A percentile compares a stretch with the other conserved stretches of the same genome.
Conservation (phyloP, 2,888 invertebrate genomes). For the Stenotaenia linearis region DNA sequence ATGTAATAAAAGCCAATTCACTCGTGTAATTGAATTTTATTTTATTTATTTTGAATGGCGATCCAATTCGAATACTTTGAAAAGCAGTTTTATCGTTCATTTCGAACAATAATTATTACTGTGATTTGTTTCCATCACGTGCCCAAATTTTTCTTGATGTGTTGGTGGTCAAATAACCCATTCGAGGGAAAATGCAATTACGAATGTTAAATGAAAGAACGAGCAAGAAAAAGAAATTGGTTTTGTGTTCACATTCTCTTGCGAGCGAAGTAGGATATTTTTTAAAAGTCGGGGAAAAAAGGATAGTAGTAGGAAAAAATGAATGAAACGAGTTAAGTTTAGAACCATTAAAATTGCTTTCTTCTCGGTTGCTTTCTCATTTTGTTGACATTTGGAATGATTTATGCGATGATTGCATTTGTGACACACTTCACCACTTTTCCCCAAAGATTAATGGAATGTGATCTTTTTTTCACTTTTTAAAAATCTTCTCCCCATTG, state of each 20-base stretch:
- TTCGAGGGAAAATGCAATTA: background rate
- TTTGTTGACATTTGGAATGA: constrained; percentile 19
- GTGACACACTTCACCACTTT: constrained; percentile 19
- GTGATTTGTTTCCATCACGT: background rate
- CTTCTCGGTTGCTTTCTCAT: background rate
- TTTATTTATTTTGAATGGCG: too few species aligned
- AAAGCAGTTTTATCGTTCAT: background rate
- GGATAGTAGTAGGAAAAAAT: background rate
- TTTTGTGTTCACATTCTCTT: background rate
- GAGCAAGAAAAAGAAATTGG: background rate
- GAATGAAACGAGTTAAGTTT: background rate
- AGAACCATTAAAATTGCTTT: constrained; percentile 5
- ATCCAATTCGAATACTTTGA: too few species aligned
- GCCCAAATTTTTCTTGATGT: background rate
- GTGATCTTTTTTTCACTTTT: background rate
- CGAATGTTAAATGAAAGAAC: background rate
- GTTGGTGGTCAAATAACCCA: background rate
- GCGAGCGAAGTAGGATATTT: background rate
- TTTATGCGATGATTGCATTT: constrained; percentile 19
- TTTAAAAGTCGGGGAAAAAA: too few species aligned
- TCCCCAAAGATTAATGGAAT: background rate
- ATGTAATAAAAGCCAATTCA: too few species aligned
- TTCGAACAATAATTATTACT: background rate
- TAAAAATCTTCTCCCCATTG: constrained; percentile 1
- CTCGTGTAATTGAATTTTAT: too few species aligned